Conservation (phyloP, 2,888 invertebrate species). For the Polydrusus tereticollis region DNA sequence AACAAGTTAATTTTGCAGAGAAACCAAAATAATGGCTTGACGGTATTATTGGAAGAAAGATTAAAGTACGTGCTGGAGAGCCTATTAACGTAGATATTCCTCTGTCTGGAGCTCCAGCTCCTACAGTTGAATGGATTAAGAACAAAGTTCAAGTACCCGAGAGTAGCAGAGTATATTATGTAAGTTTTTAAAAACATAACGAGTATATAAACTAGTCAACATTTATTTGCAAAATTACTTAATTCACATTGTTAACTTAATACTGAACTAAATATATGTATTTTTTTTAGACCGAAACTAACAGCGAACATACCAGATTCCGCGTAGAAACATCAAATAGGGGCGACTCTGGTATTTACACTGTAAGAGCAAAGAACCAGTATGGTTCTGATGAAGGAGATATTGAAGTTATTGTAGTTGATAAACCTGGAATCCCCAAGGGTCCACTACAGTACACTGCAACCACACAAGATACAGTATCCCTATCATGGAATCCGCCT, state of each 20-base stretch:
- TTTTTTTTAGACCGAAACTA: conserved; percentile 78
- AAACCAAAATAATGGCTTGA: conserved; percentile 93
- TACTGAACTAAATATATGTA: not conserved
- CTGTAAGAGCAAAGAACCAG: conserved; percentile 86
- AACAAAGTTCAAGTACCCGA: conserved; percentile 76
- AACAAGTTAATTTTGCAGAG: conserved; percentile 70
- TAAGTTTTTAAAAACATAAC: conserved; percentile 60
- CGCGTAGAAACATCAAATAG: conserved; percentile 88
- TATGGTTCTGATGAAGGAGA: conserved; percentile 92
- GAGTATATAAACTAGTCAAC: too few species aligned
- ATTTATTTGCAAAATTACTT: not conserved
- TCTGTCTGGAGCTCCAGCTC: conserved; percentile 93
- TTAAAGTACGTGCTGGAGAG: conserved; percentile 97
- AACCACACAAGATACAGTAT: conserved; percentile 87
- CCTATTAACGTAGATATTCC: conserved; percentile 95
- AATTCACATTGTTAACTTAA: too few species aligned
- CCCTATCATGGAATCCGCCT: conserved; percentile 90
- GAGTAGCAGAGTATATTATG: conserved; percentile 79
- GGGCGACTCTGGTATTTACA: conserved; percentile 90
- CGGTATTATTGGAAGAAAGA: conserved; percentile 88
- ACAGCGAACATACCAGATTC: conserved; percentile 84
- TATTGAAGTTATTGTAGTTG: conserved; percentile 93
- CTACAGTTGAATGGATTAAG: conserved; percentile 90
- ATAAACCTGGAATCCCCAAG: conserved; percentile 90
- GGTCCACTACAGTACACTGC: conserved; percentile 88